These are phyloP conservation scores for Sus cebifrons DNA, from an alignment of 2,797 vertebrate species.

Conservation along the genomic window DNA sequence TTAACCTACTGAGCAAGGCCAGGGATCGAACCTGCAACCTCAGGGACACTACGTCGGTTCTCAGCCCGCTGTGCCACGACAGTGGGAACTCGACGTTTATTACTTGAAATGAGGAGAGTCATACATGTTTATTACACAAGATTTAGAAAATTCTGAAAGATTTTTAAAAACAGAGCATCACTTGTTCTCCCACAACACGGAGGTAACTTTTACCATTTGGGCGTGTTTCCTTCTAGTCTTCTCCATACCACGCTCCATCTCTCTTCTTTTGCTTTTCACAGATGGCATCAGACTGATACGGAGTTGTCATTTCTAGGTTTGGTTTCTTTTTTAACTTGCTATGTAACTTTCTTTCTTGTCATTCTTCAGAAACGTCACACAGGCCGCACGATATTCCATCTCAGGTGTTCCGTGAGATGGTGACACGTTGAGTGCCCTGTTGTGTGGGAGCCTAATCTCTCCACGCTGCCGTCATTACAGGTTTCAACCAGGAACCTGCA, in stretches of 20 bases:
- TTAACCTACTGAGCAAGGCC: no score
- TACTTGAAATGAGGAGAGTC: not conserved
- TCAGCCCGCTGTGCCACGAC: no score
- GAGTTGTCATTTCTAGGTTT: not conserved
- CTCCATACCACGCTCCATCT: not conserved
- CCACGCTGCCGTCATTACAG: not conserved
- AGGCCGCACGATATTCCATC: fast-evolving
- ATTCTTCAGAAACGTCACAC: not conserved
- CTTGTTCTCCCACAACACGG: not conserved
- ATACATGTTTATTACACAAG: not conserved
- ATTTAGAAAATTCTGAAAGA: constrained; percentile 34
- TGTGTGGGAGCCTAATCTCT: not conserved
- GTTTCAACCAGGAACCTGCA: not conserved
- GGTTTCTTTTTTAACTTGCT: not conserved
- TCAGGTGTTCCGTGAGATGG: fast-evolving
- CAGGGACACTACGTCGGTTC: no score
- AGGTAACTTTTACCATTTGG: not conserved
- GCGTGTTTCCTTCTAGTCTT: not conserved
- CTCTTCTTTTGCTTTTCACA: not conserved
- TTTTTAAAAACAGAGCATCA: not conserved
- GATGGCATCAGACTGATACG: not conserved
- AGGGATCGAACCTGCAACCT: no score
- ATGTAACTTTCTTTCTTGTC: not conserved
- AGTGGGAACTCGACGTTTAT: no score
- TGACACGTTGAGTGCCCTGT: not conserved